Evolutionary conservation across 2,888 invertebrate species (phyloP).

Genomic region (Nomada flava): DNA sequence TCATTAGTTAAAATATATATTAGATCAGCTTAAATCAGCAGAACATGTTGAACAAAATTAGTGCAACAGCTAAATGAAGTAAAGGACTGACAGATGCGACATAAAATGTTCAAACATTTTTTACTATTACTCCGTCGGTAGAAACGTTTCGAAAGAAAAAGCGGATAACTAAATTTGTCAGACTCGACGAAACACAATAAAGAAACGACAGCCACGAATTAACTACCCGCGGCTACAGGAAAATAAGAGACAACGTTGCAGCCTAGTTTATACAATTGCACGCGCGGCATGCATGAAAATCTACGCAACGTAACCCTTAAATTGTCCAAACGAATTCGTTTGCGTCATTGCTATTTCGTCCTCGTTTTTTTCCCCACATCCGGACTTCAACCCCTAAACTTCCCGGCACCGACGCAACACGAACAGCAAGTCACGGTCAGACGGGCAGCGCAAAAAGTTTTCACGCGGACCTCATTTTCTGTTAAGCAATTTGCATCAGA

Average conservation of each 20-base stretch:
- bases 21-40: too few species aligned
- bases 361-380: neutral
- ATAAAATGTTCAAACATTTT: too few species aligned
- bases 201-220: conserved; percentile 10
- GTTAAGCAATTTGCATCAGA: conserved; percentile 36
- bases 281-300: conserved; percentile 28
- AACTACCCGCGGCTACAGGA: conserved; percentile 10
- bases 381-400: neutral
- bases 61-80: too few species aligned
- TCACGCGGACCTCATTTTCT: conserved; percentile 37
- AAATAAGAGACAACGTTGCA: neutral
- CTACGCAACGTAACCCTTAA: conserved; percentile 12
- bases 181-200: too few species aligned
- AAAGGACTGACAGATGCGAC: too few species aligned
- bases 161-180: too few species aligned
- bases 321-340: conserved; percentile 38
- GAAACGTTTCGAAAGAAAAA: too few species aligned
- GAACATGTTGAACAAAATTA: too few species aligned
- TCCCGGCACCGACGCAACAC: neutral
- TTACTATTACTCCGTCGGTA: too few species aligned
- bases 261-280: conserved; percentile 22
- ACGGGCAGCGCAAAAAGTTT: conserved; percentile 4
- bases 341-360: neutral
- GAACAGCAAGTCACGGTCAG: neutral
- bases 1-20: too few species aligned